These are phyloP conservation scores for Priocnemis perturbator DNA, from an alignment of 2,888 invertebrate species.

Conservation along the genomic window DNA sequence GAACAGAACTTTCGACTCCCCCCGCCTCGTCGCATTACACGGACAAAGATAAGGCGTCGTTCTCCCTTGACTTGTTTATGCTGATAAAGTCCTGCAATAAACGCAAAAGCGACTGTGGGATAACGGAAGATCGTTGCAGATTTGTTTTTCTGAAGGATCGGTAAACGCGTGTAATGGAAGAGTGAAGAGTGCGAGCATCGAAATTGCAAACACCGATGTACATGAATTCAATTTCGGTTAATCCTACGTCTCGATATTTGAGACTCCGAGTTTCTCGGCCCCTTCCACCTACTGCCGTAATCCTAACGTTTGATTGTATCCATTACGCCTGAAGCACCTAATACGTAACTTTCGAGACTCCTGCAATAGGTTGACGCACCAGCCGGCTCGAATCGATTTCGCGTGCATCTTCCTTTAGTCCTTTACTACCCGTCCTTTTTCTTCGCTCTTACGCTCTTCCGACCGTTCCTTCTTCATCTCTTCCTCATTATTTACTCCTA, in stretches of 20 bases:
- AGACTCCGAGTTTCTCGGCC: slow-evolving; percentile 1
- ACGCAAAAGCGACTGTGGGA: too few relatives aligned
- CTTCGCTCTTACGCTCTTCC: neutral
- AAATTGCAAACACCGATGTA: too few relatives aligned
- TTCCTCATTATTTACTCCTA: slow-evolving; percentile 1
- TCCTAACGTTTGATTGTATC: slow-evolving; percentile 67
- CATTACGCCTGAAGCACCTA: slow-evolving; percentile 63
- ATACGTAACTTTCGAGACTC: slow-evolving; percentile 63
- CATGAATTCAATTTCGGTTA: too few relatives aligned
- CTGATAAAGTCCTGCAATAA: too few relatives aligned
- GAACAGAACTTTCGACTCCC: neutral
- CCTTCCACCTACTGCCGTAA: slow-evolving; percentile 48
- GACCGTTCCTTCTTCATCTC: neutral
- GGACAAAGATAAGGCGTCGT: too few relatives aligned
- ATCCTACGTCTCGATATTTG: too few relatives aligned
- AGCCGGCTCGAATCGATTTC: slow-evolving; percentile 54
- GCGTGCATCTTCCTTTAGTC: slow-evolving; percentile 38
- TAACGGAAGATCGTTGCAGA: too few relatives aligned
- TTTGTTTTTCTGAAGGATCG: too few relatives aligned
- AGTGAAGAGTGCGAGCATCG: neutral
- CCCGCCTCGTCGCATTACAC: neutral
- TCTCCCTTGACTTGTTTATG: too few relatives aligned
- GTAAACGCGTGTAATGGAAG: too few relatives aligned
- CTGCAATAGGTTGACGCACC: slow-evolving; percentile 51
- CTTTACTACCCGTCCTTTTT: slow-evolving; percentile 13